Percentiles rank a stretch among this genome's conserved stretches.
Evolutionary conservation across 2,113 vertebrate species (phyloP).

Genomic region (Gadus chalcogrammus): DNA sequence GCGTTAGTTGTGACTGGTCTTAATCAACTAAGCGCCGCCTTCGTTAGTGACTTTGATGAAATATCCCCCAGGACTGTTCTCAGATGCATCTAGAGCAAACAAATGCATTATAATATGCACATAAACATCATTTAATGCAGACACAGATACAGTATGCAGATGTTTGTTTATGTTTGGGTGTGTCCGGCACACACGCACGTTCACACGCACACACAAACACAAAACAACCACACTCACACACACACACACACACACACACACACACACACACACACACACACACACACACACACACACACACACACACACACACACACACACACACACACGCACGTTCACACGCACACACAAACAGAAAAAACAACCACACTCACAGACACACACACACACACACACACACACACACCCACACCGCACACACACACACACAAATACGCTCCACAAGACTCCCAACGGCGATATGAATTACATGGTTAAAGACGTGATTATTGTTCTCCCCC

Average conservation of each 20-base stretch:
- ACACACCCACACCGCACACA: not conserved
- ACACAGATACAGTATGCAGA: no score
- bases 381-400: not conserved
- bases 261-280: not conserved
- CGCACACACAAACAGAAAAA: no score
- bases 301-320: not conserved
- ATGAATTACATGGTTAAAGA: constrained; percentile 42
- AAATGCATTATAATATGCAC: constrained; percentile 2
- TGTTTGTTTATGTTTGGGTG: not conserved
- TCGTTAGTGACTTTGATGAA: no score
- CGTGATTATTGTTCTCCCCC: constrained; percentile 25
- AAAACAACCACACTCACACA: not conserved
- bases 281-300: not conserved
- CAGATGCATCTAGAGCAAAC: constrained; percentile 5
- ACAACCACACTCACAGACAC: not conserved
- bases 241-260: constrained; percentile 1
- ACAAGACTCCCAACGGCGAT: constrained; percentile 27
- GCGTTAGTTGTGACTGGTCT: no score
- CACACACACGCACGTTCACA: not conserved
- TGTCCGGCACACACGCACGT: not conserved
- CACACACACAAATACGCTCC: not conserved
- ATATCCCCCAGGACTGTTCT: not conserved
- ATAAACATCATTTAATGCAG: not conserved
- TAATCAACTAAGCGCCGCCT: no score
- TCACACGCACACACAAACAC: no score